Evolutionary conservation across 2,888 invertebrate species (phyloP), one percentile per base, ranked within the genome.

Genomic region (Drosophila robusta): DNA sequence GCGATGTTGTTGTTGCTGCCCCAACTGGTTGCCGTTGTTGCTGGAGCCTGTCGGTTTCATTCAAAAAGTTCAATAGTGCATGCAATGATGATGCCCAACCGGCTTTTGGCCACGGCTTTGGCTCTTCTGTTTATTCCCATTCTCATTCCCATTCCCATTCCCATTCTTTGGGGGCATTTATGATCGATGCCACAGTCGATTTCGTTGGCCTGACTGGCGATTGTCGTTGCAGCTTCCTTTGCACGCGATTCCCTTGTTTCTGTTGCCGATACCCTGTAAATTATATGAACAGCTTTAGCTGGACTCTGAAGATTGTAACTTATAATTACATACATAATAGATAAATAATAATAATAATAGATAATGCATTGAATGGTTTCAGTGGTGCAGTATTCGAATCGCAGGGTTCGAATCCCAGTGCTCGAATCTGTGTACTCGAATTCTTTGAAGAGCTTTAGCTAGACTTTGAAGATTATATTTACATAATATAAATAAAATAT

Each of bases 1-100:
- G 58, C 49, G 67, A 64, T 62, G 67, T 75, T 71, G 77, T 79
- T 79, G 67, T 75, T 71, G 77, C 75, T 79, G 52, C 63, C 56
- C 38, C 68, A 72, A 60, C 77, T 66, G 57, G 47, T 63, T 60
- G 73, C 26, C 22, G 62, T 44, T 65, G 29, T 29, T 56, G 63
- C 61, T 61, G 66, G 41, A 62, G 87, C 71, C 88, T 88, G 88
- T 88, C 88, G 88, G 83, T 88, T 88, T 89, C 85, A 87, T 85
- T 89, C 85, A 84, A 70, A 75, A 79, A 85, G 85, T 85, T 85
- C 85, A 89, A 85, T 87, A 85, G 85, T 89, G 89, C 89, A 85
- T 89, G 87, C 85, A 80, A 85, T 69, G 88, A 64, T 47, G 55
- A 64, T 47, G 55, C 39, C 67, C 52, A 71, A 39, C 54, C 39